Conservation (phyloP, 1,140 invertebrate species). For the Caenorhabditis brenneri region DNA sequence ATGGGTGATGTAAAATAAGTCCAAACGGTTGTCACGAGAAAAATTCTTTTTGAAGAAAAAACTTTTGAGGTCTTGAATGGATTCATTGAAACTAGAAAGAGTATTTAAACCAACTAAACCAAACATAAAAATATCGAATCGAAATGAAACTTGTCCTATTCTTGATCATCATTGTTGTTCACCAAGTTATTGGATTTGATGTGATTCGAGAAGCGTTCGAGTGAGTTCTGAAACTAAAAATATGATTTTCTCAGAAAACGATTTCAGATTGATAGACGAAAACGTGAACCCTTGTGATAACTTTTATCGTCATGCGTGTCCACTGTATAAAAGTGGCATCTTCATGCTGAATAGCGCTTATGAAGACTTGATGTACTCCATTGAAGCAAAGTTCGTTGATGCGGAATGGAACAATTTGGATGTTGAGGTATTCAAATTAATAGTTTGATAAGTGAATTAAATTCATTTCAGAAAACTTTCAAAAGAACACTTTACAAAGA, state of each 20-base stretch:
- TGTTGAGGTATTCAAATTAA: not conserved
- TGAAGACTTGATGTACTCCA: no score
- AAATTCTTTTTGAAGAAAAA: no score
- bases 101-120: no score
- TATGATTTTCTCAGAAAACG: not conserved
- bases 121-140: no score
- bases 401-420: not conserved
- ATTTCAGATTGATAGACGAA: not conserved
- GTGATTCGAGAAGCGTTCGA: not conserved
- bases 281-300: not conserved
- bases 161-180: not conserved
- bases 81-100: no score
- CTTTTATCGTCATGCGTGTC: constrained; percentile 14
- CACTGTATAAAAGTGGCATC: not conserved
- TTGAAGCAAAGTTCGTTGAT: not conserved
- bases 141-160: not conserved
- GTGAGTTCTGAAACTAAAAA: not conserved
- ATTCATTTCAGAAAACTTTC: not conserved
- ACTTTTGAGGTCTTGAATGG: no score
- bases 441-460: not conserved
- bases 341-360: not conserved
- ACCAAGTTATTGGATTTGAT: not conserved
- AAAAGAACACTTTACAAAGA: not conserved
- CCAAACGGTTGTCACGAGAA: no score
- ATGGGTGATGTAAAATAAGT: no score